Evolutionary conservation across 2,888 invertebrate genomes (phyloP).

Genomic region (Germaria angustata): DNA sequence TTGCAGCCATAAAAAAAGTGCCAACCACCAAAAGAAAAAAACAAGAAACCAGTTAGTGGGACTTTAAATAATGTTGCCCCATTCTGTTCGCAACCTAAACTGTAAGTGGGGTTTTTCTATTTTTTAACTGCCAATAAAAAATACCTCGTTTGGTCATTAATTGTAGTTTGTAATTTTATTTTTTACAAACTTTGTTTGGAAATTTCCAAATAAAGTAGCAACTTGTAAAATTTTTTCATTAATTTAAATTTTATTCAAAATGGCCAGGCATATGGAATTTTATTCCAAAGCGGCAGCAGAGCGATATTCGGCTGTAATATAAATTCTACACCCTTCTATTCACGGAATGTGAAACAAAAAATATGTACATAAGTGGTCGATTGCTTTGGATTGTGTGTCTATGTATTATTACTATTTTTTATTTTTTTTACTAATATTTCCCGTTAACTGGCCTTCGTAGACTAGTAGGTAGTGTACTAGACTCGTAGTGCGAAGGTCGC

Average conservation of each 20-base stretch:
- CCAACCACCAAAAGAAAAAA: too few relatives aligned
- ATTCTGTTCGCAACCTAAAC: background rate
- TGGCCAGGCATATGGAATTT: background rate
- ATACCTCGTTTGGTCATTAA: background rate
- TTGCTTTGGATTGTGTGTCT: too few relatives aligned
- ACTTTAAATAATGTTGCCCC: background rate
- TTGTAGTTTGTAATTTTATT: background rate
- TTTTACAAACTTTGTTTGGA: background rate
- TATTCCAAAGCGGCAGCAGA: too few relatives aligned
- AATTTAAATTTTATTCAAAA: background rate
- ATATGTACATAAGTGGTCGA: too few relatives aligned
- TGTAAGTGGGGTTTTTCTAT: background rate
- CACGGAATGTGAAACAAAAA: too few relatives aligned
- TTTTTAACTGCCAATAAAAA: background rate
- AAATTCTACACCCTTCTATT: too few relatives aligned
- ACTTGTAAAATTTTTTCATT: background rate
- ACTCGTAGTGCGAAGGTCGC: too few relatives aligned
- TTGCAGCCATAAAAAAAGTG: conserved; percentile 10
- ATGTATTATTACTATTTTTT: too few relatives aligned
- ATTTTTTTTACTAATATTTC: too few relatives aligned
- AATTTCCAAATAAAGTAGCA: background rate
- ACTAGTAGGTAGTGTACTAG: too few relatives aligned
- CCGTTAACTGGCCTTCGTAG: too few relatives aligned
- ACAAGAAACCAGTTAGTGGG: conserved; percentile 32
- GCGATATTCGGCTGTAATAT: too few relatives aligned